Percentiles rank a stretch among this genome's conserved stretches.
These are phyloP conservation scores for Adoxophyes honmai DNA, from an alignment of 1,140 invertebrate genomes.

Conservation along the genomic window DNA sequence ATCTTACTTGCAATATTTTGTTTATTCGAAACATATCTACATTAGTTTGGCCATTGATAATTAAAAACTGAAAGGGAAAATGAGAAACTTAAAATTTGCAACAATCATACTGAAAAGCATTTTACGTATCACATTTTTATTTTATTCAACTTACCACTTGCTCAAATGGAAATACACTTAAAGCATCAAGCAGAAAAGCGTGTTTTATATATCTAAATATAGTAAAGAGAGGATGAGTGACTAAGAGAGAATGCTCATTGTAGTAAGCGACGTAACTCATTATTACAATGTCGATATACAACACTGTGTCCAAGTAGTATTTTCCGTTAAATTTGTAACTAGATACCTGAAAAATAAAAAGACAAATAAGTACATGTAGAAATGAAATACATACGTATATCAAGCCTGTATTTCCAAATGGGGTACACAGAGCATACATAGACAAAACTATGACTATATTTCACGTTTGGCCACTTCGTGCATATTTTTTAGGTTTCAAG, in stretches of 20 bases:
- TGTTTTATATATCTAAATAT: conserved; percentile 58
- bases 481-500: no score
- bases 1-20: conserved; percentile 9
- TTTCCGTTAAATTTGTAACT: conserved; percentile 33
- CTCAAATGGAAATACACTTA: conserved; percentile 66
- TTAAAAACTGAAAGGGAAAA: conserved; percentile 47
- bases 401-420: no score
- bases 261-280: conserved; percentile 71
- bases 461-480: no score
- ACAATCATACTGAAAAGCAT: no score
- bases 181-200: conserved; percentile 53
- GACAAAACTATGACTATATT: no score
- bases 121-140: not conserved
- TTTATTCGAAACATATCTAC: conserved; percentile 53
- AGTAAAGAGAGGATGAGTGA: conserved; percentile 64
- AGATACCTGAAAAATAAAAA: conserved; percentile 46
- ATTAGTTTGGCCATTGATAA: conserved; percentile 50
- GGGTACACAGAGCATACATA: no score
- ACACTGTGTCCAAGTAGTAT: conserved; percentile 44
- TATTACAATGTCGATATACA: conserved; percentile 61
- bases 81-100: not conserved
- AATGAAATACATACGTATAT: no score
- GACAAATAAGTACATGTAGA: no score
- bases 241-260: conserved; percentile 52
- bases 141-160: conserved; percentile 40